Evolutionary conservation across 1,140 invertebrate species (phyloP), one percentile per base, ranked within the genome.

Genomic region (Caenorhabditis inopinata): DNA sequence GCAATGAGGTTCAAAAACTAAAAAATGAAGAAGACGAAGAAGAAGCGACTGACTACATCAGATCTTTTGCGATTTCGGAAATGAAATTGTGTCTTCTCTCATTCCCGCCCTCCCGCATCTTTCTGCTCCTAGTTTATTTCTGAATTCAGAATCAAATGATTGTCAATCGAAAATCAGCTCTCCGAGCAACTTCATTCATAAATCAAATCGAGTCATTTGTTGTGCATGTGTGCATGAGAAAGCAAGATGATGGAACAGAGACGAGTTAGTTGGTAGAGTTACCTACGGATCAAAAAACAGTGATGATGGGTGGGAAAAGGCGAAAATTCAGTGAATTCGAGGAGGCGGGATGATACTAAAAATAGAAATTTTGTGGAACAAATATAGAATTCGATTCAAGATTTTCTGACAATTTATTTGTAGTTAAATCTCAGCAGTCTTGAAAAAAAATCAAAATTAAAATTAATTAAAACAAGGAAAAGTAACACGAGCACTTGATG

Each of bases 111-210:
- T n/a, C n/a, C n/a, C n/a, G n/a, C n/a, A n/a, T n/a, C n/a, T n/a
- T n/a, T n/a, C n/a, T n/a, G n/a, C n/a, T n/a, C n/a, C n/a, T n/a
- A n/a, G 14, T 7, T 14, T 42, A 42, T 42, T 42, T 14, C 38
- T 42, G 14, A 14, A 42, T 42, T 42, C 38, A 42, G 38, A 42
- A 42, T 42, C 38, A 42, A 42, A 42, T 42, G 38, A 42, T 7
- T 7, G 38, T 42, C 6, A 42, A 42, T 42, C 38, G 38, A 42
- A 42, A 42, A 42, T 5, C 38, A 42, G 14, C 38, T 68, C 58
- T 68, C 58, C 58, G 58, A 38, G 58, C 58, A 68, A 68, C 58
- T 68, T 68, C 58, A 68, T 68, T 68, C 32, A 68, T 68, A 68
- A 68, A 68, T 21, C 58, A 68, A 68, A 68, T 42, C 14, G 5